Base-by-base conservation (phyloP, 1,140 invertebrate genomes). In the Caenorhabditis inopinata region DNA sequence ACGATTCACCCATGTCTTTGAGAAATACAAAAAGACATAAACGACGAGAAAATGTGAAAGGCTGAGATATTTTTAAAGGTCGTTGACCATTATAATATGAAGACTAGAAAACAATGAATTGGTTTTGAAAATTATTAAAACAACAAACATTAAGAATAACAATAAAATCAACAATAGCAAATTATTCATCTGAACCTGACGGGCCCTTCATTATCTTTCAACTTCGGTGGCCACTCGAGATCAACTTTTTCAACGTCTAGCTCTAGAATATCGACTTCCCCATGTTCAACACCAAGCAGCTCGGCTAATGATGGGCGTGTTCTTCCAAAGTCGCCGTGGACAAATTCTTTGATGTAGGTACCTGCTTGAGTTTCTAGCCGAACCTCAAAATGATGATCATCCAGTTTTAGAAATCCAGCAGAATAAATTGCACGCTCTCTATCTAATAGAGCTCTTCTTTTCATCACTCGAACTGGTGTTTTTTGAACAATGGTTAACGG, bases 241-340 rank as follows among this genome's bases (percentile, higher is more conserved):
- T 89, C 84, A 42, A 89, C 86, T 35, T 87, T 89, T 76, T 87
- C 86, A 7, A 91, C 91, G 87, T 91, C 91, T n/a, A 91, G 86
- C 77, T 90, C 86, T 6, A 91, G 79, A 81, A 91, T 91, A 82
- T 91, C 91, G n/a, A 88, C 82, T 38, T 76, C 46, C 77, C 86
- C 74, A 86, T 89, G 87, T 46, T 89, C 88, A 62, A 83, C 85
- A 0, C 83, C 83, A 12, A 90, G 81, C 12, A 91, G 45, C 2
- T 85, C 85, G 16, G 85, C 84, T 48, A 91, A 74, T 73, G 88
- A 91, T 11, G 91, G 91, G n/a, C 82, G 78, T 1, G 91, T 91
- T 42, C 91, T 83, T 29, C 89, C 90, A 85, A 91, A 90, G 83
- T 91, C 91, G 32, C 90, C 89, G 84, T 91, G 91, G 18, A 91